Evolutionary conservation across 2,888 invertebrate species (phyloP), one percentile per base, ranked within the genome.

Genomic region (Ypsolopha sequella): DNA sequence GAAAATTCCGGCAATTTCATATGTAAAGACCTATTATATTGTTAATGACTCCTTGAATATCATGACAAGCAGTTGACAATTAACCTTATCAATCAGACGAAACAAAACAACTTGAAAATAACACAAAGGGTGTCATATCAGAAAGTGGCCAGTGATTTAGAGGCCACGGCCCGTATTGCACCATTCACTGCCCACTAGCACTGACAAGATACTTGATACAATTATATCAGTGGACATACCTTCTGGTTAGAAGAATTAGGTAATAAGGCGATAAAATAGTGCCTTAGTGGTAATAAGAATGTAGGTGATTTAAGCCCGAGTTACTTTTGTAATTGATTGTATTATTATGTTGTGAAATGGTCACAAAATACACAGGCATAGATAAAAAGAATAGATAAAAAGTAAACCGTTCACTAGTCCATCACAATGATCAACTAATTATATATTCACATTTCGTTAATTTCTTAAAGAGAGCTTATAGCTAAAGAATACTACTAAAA

Each of bases 121-220:
- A 43, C 7, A 66, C 68, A 73, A 74, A 77, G 77, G 73, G 69
- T 68, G 68, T 56, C 60, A 62, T 65, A 65, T 63, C 67, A 65
- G 69, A 72, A 76, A 76, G 73, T 70, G 61, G 66, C 9, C 36
- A 61, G 55, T 54, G 61, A 62, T 66, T 73, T 80, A 74, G 77
- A 82, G 82, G 82, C 75, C 82, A 73, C 71, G 66, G 64, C 56
- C 62, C 64, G 64, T 59, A 63, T 64, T 61, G 56, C 62, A 58
- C 62, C 63, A 54, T 56, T 60, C 62, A 60, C 64, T 56, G 55
- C 51, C 24, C 33, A 36, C 48, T 49, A 24, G 46, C 6, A 34
- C 33, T 24, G 24, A 43, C 8, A 14, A 13, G 13, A 43, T 13
- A 9, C 43, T 43, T 43, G 13, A 6, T 9, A 14, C 11, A 14